Evolutionary conservation across 2,113 vertebrate species (phyloP), one percentile per base, ranked within the genome.

Genomic region (Hassar affinis): DNA sequence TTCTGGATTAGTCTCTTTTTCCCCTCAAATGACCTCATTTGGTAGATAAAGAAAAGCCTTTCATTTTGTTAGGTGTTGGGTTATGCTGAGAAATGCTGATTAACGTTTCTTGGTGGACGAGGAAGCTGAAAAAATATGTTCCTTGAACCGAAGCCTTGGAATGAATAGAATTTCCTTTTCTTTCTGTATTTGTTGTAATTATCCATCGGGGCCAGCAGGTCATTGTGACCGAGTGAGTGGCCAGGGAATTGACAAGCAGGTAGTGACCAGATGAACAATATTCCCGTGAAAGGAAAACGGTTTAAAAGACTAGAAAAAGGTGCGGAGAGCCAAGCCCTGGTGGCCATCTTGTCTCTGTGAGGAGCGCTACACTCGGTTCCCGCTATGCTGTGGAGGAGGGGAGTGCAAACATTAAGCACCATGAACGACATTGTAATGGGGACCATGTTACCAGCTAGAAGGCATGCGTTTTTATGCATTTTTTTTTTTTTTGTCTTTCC

Each of bases 311-410:
- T 42, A 5, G 30, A 71, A 71, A 45, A 74, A 20, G 9, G 22
- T 33, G 30, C 54, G 59, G 42, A 35, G 38, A 38, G 38, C 42
- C 47, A 72, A 90, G 88, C 86, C 75, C 91, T 90, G 91, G 92
- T 90, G 90, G 92, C 92, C 92, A 93, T 92, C 92, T 94, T 93
- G 90, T 88, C 87, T 90, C 85, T 91, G 85, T 87, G 89, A 80
- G 4, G 80, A 86, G 83, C 64, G 33, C 47, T 69, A 69, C 52
- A 62, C 80, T 77, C 51, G 25, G 42, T 74, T 75, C 64, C 64
- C 6, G 76, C 79, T 51, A 5, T 77, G n/a, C 52, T 78, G 74
- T 69, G 86, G 88, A 89, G 89, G 90, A 86, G 86, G 88, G 49
- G 88, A 86, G 25, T 59, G 25, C 30, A 83, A 47, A 74, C 79